Percentiles rank a stretch among this genome's conserved stretches.
These are phyloP conservation scores for Gonioctena quinquepunctata DNA, from an alignment of 1,140 invertebrate species.

Conservation along the genomic window DNA sequence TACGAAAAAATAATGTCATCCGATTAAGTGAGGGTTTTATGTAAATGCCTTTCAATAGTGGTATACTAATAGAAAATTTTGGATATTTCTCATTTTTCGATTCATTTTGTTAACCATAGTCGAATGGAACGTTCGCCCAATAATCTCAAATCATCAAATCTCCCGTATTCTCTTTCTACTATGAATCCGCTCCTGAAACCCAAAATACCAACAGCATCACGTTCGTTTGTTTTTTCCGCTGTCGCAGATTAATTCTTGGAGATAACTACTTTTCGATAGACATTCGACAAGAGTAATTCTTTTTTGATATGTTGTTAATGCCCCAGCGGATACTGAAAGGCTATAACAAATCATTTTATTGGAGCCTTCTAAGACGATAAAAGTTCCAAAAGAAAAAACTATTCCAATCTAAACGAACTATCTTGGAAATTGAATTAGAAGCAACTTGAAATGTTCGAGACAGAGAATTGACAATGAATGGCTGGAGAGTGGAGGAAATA, in stretches of 20 bases:
- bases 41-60: too few relatives aligned
- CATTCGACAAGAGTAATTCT: neutral
- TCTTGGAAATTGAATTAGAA: neutral
- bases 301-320: slow-evolving; percentile 18
- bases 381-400: neutral
- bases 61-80: too few relatives aligned
- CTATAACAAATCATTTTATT: slow-evolving; percentile 16
- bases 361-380: neutral
- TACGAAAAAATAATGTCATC: too few relatives aligned
- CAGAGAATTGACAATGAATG: too few relatives aligned
- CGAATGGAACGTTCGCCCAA: too few relatives aligned
- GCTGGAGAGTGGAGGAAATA: too few relatives aligned
- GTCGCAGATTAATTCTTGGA: slow-evolving; percentile 2
- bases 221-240: slow-evolving; percentile 6
- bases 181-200: too few relatives aligned
- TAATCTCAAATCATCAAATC: too few relatives aligned
- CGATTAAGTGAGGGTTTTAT: too few relatives aligned
- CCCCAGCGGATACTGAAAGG: neutral
- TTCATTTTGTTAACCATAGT: too few relatives aligned
- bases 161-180: too few relatives aligned
- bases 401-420: neutral
- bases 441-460: neutral
- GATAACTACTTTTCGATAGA: slow-evolving; percentile 11
- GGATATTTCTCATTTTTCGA: too few relatives aligned
- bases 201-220: neutral